phyloP scores from a whole-genome alignment of 2,888 invertebrate genomes.

The Desoria tigrina region DNA sequence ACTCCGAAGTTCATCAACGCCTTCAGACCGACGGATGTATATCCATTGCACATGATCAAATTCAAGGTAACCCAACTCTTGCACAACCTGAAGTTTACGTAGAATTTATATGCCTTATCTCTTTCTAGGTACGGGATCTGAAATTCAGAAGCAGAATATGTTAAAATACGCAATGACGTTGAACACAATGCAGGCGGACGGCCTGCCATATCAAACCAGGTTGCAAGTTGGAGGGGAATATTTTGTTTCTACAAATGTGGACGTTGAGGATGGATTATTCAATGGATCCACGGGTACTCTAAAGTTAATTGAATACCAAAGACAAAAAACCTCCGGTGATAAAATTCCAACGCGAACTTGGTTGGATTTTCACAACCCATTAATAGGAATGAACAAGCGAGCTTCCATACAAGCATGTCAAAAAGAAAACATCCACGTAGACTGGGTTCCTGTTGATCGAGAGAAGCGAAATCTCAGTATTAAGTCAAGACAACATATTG shows the following conservation, averaged over 20 bases:
- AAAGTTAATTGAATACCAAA: constrained; percentile 25
- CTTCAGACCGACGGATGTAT: constrained; percentile 7
- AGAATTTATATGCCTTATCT: too few relatives aligned
- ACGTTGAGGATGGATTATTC: constrained; percentile 40
- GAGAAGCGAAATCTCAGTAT: neutral
- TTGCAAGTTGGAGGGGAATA: constrained; percentile 50
- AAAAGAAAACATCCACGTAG: neutral
- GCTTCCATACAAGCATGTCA: neutral
- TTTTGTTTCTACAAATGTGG: constrained; percentile 44
- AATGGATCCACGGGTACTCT: constrained; percentile 46
- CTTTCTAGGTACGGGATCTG: constrained; percentile 14
- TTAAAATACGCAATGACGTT: constrained; percentile 19
- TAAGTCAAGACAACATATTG: neutral
- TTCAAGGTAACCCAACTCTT: constrained; percentile 20
- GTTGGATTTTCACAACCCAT: constrained; percentile 30
- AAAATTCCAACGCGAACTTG: constrained; percentile 15
- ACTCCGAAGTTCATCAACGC: constrained; percentile 14
- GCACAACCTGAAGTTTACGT: neutral
- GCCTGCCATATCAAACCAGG: constrained; percentile 41
- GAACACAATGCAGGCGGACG: constrained; percentile 33
- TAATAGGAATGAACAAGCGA: constrained; percentile 34
- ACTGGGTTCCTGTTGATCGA: constrained; percentile 7
- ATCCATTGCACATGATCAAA: constrained; percentile 10
- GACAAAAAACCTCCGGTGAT: neutral
- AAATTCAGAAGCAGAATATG: constrained; percentile 6